Conservation (phyloP, 2,113 vertebrate genomes). For the Semnornis frantzii region DNA sequence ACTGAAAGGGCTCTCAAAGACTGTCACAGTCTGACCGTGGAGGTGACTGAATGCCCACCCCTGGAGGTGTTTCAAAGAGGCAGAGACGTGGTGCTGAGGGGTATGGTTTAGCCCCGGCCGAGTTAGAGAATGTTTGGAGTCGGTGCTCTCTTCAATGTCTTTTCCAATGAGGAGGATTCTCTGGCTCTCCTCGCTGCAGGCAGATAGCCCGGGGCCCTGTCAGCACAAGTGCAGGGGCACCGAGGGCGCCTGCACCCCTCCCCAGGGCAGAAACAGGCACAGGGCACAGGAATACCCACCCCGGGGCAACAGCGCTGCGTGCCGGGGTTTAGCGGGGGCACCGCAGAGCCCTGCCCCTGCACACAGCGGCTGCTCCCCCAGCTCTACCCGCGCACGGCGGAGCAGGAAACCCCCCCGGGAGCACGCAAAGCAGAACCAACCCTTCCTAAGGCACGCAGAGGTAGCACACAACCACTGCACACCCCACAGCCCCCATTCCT, state of each 20-base stretch:
- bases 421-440: not conserved
- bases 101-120: too few species aligned
- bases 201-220: not conserved
- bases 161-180: too few species aligned
- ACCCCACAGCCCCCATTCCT: not conserved
- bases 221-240: not conserved
- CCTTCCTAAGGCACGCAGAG: not conserved
- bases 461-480: not conserved
- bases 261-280: not conserved
- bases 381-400: too few species aligned
- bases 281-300: not conserved
- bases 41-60: too few species aligned
- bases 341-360: not conserved
- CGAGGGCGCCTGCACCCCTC: not conserved
- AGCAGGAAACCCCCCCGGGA: not conserved
- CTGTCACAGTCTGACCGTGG: too few species aligned
- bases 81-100: too few species aligned
- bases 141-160: too few species aligned
- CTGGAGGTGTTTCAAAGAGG: too few species aligned
- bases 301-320: not conserved
- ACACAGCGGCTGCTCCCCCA: not conserved
- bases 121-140: too few species aligned
- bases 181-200: not conserved
- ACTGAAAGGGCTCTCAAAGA: too few species aligned
- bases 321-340: not conserved